These are phyloP conservation scores for Frankliniella fusca DNA, from an alignment of 2,888 invertebrate species.

Conservation along the genomic window DNA sequence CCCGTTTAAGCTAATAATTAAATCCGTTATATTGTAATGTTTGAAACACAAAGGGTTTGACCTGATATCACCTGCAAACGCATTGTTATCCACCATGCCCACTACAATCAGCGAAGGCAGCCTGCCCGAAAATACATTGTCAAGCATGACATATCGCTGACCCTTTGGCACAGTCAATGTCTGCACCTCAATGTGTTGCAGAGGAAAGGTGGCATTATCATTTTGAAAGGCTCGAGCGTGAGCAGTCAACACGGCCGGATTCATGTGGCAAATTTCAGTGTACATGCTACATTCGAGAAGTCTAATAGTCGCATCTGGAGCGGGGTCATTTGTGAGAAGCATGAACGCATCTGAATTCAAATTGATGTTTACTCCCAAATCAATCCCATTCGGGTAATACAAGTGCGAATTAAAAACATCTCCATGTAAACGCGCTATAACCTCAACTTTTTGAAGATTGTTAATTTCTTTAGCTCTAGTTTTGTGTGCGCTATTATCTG, in stretches of 20 bases:
- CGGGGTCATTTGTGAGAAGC: neutral
- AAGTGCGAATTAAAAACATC: neutral
- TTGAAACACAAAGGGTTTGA: no score
- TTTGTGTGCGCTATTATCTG: neutral
- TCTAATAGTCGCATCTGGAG: neutral
- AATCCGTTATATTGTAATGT: no score
- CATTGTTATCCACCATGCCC: neutral
- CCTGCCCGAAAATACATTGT: neutral
- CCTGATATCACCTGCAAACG: neutral
- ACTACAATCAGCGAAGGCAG: neutral
- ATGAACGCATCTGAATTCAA: neutral
- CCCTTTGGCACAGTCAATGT: neutral
- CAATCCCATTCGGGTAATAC: neutral
- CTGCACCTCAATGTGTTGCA: neutral
- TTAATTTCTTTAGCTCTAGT: neutral
- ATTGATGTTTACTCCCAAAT: neutral
- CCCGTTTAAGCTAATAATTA: no score
- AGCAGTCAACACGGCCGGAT: no score
- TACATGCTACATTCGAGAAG: neutral
- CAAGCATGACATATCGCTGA: no score
- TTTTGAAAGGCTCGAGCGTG: neutral
- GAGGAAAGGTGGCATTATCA: neutral
- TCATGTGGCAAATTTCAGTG: neutral
- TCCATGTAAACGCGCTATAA: neutral
- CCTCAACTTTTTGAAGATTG: neutral